Conservation (phyloP, 2,888 invertebrate species). For the Drosophila gaucha region DNA sequence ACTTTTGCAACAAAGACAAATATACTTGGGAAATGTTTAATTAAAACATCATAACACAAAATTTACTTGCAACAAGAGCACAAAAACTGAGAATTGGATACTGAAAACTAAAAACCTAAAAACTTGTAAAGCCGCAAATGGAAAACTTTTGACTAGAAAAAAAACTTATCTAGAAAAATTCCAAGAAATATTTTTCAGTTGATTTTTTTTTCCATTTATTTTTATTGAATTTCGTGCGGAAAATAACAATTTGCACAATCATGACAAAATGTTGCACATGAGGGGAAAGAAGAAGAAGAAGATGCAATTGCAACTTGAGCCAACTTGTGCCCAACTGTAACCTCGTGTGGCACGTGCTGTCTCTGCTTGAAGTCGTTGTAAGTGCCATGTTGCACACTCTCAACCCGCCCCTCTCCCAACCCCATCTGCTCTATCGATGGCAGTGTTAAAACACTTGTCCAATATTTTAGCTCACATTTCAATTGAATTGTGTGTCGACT, state of each 20-base stretch:
- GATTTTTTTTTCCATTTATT: conserved; percentile 9
- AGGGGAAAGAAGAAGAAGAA: neutral
- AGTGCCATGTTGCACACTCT: conserved; percentile 25
- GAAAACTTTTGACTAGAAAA: neutral
- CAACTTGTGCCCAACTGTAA: neutral
- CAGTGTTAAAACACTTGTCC: conserved; percentile 23
- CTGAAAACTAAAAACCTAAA: neutral
- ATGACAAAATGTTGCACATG: conserved; percentile 45
- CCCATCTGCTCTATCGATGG: neutral
- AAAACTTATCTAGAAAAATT: conserved; percentile 17
- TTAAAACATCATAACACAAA: conserved; percentile 31
- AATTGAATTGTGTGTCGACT: conserved; percentile 36
- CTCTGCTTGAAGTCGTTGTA: conserved; percentile 12
- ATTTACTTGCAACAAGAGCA: neutral
- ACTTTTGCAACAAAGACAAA: conserved; percentile 30
- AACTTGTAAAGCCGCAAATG: conserved; percentile 6
- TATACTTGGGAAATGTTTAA: conserved; percentile 26
- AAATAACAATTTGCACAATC: conserved; percentile 52
- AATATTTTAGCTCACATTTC: conserved; percentile 37
- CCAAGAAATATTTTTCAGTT: conserved; percentile 15
- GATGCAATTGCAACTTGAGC: conserved; percentile 28
- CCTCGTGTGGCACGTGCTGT: conserved; percentile 26
- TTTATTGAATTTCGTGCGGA: conserved; percentile 54
- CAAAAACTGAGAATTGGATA: neutral
- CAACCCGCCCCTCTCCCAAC: neutral